A percentile compares a stretch with the other conserved stretches of the same genome.
These are phyloP conservation scores for Teinopalpus imperialis DNA, from an alignment of 2,888 invertebrate genomes.

Conservation along the genomic window DNA sequence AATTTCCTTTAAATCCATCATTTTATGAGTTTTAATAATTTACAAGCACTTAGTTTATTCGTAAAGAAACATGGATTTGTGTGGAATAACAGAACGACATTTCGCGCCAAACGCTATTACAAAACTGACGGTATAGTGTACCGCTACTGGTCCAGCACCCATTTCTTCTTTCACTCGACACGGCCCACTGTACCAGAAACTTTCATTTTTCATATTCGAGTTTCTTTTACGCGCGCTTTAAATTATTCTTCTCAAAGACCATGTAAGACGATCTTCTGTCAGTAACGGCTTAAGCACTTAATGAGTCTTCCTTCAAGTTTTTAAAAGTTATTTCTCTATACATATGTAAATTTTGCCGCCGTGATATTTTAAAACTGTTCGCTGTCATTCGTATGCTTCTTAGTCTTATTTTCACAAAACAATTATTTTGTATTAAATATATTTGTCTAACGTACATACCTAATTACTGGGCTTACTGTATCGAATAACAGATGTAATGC, in stretches of 20 bases:
- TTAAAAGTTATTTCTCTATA: background rate
- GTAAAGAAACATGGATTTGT: constrained; percentile 22
- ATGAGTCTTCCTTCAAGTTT: background rate
- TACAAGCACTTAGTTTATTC: constrained; percentile 28
- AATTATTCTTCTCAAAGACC: constrained; percentile 24
- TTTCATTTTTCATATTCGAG: constrained; percentile 48
- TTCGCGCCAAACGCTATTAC: constrained; percentile 45
- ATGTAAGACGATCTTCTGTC: constrained; percentile 8
- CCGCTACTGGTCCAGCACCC: constrained; percentile 38
- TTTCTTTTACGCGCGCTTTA: constrained; percentile 39
- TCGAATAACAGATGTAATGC: too few species aligned
- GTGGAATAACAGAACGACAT: constrained; percentile 42
- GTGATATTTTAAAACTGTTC: too few species aligned
- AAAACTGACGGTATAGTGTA: constrained; percentile 47
- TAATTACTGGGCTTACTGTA: too few species aligned
- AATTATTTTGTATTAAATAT: too few species aligned
- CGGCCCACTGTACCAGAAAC: constrained; percentile 27
- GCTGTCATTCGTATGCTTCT: too few species aligned
- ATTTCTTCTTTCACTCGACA: constrained; percentile 66
- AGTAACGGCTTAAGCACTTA: constrained; percentile 12
- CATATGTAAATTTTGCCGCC: background rate
- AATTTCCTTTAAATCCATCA: constrained; percentile 74
- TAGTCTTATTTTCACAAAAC: too few species aligned
- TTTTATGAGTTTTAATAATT: constrained; percentile 32
- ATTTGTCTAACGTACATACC: too few species aligned